Evolutionary conservation across 2,113 vertebrate species (phyloP).

Genomic region (Actenoides lindsayi): DNA sequence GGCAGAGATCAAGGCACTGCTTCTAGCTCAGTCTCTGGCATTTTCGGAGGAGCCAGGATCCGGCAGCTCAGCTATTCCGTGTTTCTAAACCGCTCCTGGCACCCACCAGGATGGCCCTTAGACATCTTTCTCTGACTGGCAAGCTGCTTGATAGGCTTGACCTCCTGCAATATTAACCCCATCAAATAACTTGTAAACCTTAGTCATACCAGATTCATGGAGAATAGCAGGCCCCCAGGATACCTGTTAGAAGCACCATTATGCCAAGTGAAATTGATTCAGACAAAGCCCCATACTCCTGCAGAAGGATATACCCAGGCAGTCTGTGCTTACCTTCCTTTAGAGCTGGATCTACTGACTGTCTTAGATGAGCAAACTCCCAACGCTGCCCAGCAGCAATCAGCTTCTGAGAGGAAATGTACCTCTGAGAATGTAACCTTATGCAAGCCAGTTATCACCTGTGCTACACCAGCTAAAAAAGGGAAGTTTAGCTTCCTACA

Average conservation of each 20-base stretch:
- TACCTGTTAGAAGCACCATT: not conserved
- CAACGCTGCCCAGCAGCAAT: not conserved
- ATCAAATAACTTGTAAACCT: not conserved
- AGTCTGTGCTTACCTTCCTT: not conserved
- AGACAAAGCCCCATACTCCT: fast-evolving
- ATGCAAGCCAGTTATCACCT: not conserved
- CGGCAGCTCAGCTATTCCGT: not conserved
- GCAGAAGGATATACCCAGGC: not conserved
- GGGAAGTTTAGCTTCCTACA: not conserved
- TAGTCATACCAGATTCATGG: not conserved
- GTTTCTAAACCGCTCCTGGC: not conserved
- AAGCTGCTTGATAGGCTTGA: not conserved
- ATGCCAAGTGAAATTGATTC: not conserved
- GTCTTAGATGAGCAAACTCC: not conserved
- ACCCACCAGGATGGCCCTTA: not conserved
- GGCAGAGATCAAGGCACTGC: not conserved
- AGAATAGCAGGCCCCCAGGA: fast-evolving
- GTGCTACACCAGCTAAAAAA: not conserved
- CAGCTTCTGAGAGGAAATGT: not conserved
- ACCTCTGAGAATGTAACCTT: not conserved
- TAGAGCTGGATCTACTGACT: not conserved
- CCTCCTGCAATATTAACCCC: not conserved
- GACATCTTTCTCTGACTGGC: not conserved
- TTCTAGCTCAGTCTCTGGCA: not conserved
- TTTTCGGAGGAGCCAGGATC: not conserved